Percentiles rank a stretch among this genome's conserved stretches.
Conservation (phyloP, 2,797 vertebrate genomes). For the Malacoraja senta region DNA sequence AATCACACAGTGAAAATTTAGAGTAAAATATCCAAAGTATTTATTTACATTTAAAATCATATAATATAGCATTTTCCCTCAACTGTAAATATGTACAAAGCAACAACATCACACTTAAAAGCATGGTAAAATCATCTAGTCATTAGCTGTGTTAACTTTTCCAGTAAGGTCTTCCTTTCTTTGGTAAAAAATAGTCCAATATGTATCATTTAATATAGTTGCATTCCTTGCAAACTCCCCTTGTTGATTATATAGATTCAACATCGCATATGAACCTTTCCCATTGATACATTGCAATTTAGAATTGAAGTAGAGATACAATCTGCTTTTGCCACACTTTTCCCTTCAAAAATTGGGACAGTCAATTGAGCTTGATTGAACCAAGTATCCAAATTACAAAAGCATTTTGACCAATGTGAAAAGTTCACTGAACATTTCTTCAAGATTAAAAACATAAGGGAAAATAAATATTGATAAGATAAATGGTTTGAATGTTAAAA, state of each 20-base stretch:
- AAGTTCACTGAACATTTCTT: not conserved
- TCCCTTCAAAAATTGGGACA: not conserved
- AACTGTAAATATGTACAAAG: not conserved
- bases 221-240: not conserved
- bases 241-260: not conserved
- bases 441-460: not conserved
- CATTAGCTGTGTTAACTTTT: not conserved
- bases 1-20: not conserved
- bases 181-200: not conserved
- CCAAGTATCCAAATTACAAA: not conserved
- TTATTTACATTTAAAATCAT: conserved; percentile 8
- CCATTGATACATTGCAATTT: not conserved
- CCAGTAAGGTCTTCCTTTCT: not conserved
- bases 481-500: not conserved
- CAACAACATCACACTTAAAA: not conserved
- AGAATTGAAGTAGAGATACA: not conserved
- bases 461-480: not conserved
- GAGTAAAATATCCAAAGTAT: not conserved
- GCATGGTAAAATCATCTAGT: not conserved
- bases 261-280: not conserved
- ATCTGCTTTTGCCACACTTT: not conserved
- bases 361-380: not conserved
- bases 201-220: not conserved
- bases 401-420: not conserved
- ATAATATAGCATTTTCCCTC: not conserved